Base-by-base conservation (phyloP, 1,140 invertebrate species). In the Gonatopus flavifemur region DNA sequence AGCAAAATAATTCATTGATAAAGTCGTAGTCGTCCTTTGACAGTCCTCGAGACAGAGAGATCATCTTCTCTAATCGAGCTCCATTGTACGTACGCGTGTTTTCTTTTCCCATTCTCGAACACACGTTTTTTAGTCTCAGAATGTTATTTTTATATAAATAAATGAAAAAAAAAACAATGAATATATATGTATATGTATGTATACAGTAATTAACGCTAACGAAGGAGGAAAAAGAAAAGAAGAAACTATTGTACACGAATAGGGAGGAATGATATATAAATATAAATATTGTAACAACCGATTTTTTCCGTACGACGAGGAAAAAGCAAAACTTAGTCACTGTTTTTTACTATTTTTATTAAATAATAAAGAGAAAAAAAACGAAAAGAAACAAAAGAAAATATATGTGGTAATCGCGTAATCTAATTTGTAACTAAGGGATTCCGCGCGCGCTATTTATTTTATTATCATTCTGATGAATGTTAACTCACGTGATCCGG, bases 271-370 rank as follows among this genome's bases (percentile, higher is more conserved):
- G n/a, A n/a, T 31, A 38, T 35, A 38, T 35, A 44, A 47, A 51
- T 49, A 47, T 57, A 45, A 38, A 53, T 64, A 62, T 57, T 64
- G 62, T 62, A 61, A 66, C 43, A 66, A 57, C 52, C 62, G 61
- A 61, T 70, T 72, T n/a, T n/a, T 70, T 67, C 64, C 57, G 62
- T 66, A 52, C 59, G 64, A 64, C 55, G 55, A 64, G 58, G 55
- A 64, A 69, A 69, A 67, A 55, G 57, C 57, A 47, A 67, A 70
- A 76, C 66, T 76, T 74, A 77, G 74, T 77, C 73, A 77, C 68
- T 74, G 72, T 76, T 76, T 76, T 77, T 74, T 76, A 73, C 70
- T 73, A 74, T 76, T 77, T 76, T 74, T 69, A 52, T 67, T 68
- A 57, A 65, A 57, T 28, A 41, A 53, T 36, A 49, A n/a, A 49